Percentiles rank a stretch among this genome's conserved stretches.
Conservation (phyloP, 2,888 invertebrate species). For the Phanerotoma sp. region DNA sequence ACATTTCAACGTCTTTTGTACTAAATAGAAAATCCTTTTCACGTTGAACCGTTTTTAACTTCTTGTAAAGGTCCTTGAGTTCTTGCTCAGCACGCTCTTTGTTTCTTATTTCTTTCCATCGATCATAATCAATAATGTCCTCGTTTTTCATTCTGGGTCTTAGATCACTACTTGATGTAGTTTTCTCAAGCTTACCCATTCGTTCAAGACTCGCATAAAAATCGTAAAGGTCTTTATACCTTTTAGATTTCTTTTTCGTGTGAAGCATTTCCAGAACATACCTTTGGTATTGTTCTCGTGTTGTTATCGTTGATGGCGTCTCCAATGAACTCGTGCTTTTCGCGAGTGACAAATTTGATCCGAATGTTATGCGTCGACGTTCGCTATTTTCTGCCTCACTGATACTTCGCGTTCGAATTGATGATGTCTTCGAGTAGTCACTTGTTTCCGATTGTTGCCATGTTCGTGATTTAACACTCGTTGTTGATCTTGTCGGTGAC, state of each 20-base stretch:
- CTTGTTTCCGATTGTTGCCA: conserved; percentile 47
- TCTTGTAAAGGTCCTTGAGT: conserved; percentile 72
- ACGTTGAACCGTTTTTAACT: conserved; percentile 75
- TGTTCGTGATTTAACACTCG: conserved; percentile 63
- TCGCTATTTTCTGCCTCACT: conserved; percentile 62
- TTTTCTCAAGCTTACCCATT: conserved; percentile 77
- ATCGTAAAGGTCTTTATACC: conserved; percentile 81
- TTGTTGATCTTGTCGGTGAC: conserved; percentile 67
- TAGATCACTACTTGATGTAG: conserved; percentile 70
- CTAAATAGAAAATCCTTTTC: conserved; percentile 83
- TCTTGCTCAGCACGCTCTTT: conserved; percentile 83
- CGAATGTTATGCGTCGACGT: conserved; percentile 31
- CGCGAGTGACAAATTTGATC: conserved; percentile 48
- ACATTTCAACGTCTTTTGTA: conserved; percentile 71
- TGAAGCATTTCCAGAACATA: conserved; percentile 69
- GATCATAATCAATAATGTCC: conserved; percentile 83
- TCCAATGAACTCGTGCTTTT: conserved; percentile 59
- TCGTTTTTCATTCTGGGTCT: conserved; percentile 73
- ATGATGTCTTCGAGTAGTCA: conserved; percentile 57
- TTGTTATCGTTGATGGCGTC: conserved; percentile 55
- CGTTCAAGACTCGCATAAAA: conserved; percentile 85
- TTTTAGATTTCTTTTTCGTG: conserved; percentile 70
- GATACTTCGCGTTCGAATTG: conserved; percentile 69
- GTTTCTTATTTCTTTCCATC: conserved; percentile 79
- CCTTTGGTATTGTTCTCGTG: conserved; percentile 69